Percentiles rank a stretch among this genome's conserved stretches.
These are phyloP conservation scores for Scatophagus argus DNA, from an alignment of 2,113 vertebrate genomes.

Conservation along the genomic window DNA sequence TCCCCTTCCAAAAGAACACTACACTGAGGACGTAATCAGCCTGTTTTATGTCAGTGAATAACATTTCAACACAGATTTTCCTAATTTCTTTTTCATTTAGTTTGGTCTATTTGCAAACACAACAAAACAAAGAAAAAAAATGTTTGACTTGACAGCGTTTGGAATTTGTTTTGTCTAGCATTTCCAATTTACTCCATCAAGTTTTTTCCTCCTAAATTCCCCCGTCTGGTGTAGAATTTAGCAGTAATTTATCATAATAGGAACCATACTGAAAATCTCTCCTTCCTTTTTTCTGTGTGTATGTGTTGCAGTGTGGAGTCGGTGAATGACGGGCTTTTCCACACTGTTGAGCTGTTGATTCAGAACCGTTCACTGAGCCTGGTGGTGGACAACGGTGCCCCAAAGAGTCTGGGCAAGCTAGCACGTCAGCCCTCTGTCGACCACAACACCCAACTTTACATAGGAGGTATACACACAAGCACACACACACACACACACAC, in stretches of 20 bases:
- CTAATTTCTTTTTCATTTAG: slow-evolving; percentile 45
- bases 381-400: slow-evolving; percentile 94
- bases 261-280: slow-evolving; percentile 50
- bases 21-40: slow-evolving; percentile 41
- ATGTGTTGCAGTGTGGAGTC: slow-evolving; percentile 90
- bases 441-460: slow-evolving; percentile 93
- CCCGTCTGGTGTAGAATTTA: slow-evolving; percentile 46
- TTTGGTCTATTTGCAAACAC: slow-evolving; percentile 63
- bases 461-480: slow-evolving; percentile 88
- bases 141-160: slow-evolving; percentile 44
- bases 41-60: slow-evolving; percentile 46
- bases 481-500: slow-evolving; percentile 2
- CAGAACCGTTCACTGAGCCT: slow-evolving; percentile 95
- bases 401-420: slow-evolving; percentile 95
- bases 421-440: slow-evolving; percentile 90
- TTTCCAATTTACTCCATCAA: slow-evolving; percentile 43
- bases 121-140: slow-evolving; percentile 54
- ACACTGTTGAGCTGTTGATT: slow-evolving; percentile 94
- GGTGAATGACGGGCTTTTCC: slow-evolving; percentile 95
- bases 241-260: slow-evolving; percentile 50
- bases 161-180: slow-evolving; percentile 56
- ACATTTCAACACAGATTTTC: slow-evolving; percentile 46
- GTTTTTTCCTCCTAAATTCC: slow-evolving; percentile 34
- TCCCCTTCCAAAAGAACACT: slow-evolving; percentile 23
- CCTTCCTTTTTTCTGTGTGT: slow-evolving; percentile 5